Conservation (phyloP, 2,797 vertebrate species). For the Alca torda region DNA sequence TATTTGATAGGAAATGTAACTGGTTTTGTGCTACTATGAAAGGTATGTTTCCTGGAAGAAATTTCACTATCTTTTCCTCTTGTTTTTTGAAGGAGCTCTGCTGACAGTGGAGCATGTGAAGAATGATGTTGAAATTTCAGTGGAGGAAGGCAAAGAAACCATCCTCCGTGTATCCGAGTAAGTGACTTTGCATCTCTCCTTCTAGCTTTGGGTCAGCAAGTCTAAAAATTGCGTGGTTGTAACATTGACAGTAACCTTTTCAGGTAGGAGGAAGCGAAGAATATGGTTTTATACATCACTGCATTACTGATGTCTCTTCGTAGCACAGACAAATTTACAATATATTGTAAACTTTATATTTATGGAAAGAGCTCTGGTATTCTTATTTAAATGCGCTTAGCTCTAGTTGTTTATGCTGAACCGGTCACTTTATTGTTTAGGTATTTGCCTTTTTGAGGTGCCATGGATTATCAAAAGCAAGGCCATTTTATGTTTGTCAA, state of each 20-base stretch:
- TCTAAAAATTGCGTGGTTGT: slow-evolving; percentile 30
- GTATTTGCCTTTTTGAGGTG: neutral
- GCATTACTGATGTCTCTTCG: neutral
- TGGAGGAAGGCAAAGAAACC: slow-evolving; percentile 93
- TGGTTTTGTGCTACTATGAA: neutral
- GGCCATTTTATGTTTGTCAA: neutral
- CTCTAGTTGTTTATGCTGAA: neutral
- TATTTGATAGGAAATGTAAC: neutral
- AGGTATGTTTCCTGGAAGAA: neutral
- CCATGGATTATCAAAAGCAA: neutral
- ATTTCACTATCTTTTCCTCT: slow-evolving; percentile 27
- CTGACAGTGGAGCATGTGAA: slow-evolving; percentile 91
- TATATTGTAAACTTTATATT: neutral
- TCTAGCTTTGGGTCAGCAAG: slow-evolving; percentile 36
- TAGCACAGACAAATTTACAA: neutral
- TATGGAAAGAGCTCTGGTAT: neutral
- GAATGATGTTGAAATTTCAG: slow-evolving; percentile 81
- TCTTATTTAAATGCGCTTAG: neutral
- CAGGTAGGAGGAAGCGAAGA: neutral
- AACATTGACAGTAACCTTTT: slow-evolving; percentile 28
- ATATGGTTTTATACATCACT: neutral
- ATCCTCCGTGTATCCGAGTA: slow-evolving; percentile 90
- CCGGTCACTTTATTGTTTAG: neutral
- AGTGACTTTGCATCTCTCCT: slow-evolving; percentile 73
- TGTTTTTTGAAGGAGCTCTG: slow-evolving; percentile 82